Percentiles rank a stretch among this genome's conserved stretches.
Evolutionary conservation across 2,113 vertebrate genomes (phyloP).

Genomic region (Anhinga rufa): DNA sequence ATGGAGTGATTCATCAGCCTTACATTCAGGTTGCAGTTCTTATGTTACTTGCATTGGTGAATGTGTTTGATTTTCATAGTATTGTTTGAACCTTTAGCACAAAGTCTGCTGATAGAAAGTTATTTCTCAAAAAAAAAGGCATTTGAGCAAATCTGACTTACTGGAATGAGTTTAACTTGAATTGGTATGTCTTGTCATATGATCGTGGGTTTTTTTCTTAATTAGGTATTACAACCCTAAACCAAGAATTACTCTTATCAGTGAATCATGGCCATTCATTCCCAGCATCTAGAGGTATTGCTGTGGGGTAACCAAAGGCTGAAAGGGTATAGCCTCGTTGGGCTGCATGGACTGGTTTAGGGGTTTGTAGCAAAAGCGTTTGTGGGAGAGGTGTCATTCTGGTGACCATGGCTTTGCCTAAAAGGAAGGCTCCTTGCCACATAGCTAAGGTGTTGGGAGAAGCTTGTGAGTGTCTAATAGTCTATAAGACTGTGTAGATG

Average conservation of each 20-base stretch:
- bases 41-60: neutral
- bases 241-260: neutral
- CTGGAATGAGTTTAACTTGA: neutral
- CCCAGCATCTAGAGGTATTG: neutral
- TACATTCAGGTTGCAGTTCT: neutral
- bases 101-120: neutral
- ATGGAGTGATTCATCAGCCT: neutral
- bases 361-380: neutral
- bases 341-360: neutral
- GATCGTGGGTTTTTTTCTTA: neutral
- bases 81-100: neutral
- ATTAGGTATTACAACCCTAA: neutral
- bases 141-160: neutral
- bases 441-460: neutral
- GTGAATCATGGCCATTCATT: neutral
- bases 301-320: neutral
- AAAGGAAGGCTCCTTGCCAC: neutral
- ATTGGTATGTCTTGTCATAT: neutral
- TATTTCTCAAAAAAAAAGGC: neutral
- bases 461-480: neutral
- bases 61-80: neutral
- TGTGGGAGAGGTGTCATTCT: neutral
- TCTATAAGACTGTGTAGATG: neutral
- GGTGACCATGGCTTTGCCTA: neutral
- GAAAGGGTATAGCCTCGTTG: neutral